Conservation (phyloP, 2,113 vertebrate genomes). For the Saccopteryx bilineata region DNA sequence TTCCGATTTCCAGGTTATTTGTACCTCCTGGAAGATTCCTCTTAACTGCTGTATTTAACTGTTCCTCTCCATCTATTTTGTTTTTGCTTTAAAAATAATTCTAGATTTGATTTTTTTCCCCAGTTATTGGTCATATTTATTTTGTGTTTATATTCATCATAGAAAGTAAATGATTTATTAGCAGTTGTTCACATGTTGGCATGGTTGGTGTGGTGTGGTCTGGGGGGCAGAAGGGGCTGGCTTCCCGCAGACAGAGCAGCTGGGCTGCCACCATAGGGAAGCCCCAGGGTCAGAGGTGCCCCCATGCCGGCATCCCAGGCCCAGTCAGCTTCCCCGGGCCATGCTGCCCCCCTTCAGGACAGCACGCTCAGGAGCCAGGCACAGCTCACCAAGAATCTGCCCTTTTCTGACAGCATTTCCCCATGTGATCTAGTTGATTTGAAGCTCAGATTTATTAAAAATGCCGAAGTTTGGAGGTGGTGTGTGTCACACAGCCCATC, state of each 20-base stretch:
- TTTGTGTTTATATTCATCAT: background rate
- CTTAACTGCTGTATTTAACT: background rate
- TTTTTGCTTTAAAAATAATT: constrained; percentile 14
- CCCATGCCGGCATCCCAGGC: too few species aligned
- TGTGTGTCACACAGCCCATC: background rate
- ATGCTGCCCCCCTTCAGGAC: background rate
- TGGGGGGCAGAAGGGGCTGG: background rate
- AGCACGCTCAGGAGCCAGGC: background rate
- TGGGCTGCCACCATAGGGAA: background rate
- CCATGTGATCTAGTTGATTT: background rate
- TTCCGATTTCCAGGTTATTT: constrained; percentile 4
- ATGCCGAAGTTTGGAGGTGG: background rate
- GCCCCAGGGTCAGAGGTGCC: too few species aligned
- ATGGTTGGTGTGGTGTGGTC: background rate
- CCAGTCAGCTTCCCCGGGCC: too few species aligned
- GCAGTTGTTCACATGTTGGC: background rate
- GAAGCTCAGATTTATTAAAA: background rate
- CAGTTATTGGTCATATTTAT: background rate
- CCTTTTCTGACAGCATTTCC: background rate
- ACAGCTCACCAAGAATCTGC: background rate
- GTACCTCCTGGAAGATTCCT: background rate
- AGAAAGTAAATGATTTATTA: background rate
- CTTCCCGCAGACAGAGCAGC: background rate
- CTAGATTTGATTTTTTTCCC: background rate
- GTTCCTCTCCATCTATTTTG: background rate